Evolutionary conservation across 1,140 invertebrate genomes (phyloP).

Genomic region (Megalopta genalis): DNA sequence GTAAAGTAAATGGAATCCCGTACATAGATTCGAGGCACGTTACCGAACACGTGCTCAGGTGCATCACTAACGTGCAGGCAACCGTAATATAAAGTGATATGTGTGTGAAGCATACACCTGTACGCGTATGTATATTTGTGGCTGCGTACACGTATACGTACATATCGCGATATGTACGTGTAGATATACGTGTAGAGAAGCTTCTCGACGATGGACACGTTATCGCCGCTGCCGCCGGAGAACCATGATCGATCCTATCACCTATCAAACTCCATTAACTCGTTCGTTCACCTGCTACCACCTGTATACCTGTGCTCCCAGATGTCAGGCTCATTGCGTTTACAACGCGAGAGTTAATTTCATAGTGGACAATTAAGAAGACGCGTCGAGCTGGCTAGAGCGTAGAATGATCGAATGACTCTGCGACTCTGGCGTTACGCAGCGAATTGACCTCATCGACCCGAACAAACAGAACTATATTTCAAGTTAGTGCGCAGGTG

Average conservation of each 20-base stretch:
- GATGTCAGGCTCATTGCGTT: not conserved
- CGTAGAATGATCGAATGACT: not conserved
- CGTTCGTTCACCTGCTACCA: conserved; percentile 54
- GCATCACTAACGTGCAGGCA: conserved; percentile 19
- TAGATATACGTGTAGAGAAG: conserved; percentile 1
- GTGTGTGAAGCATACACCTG: not conserved
- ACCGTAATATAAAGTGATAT: conserved; percentile 9
- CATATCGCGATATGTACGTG: too few relatives aligned
- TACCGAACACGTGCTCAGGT: not conserved
- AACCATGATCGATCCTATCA: conserved; percentile 50
- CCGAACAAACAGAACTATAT: too few relatives aligned
- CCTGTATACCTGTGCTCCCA: not conserved
- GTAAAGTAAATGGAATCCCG: not conserved
- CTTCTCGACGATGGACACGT: conserved; percentile 53
- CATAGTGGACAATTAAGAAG: not conserved
- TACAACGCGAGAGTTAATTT: not conserved
- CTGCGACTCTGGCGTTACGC: too few relatives aligned
- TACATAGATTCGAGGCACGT: not conserved
- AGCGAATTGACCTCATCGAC: too few relatives aligned
- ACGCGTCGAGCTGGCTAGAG: not conserved
- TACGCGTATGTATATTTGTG: too few relatives aligned
- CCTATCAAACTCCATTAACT: conserved; percentile 67
- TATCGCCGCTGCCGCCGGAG: conserved; percentile 56
- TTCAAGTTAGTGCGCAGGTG: too few relatives aligned
- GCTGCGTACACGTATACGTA: too few relatives aligned